phyloP scores from a whole-genome alignment of 2,113 vertebrate species.

The Barbus barbus region DNA sequence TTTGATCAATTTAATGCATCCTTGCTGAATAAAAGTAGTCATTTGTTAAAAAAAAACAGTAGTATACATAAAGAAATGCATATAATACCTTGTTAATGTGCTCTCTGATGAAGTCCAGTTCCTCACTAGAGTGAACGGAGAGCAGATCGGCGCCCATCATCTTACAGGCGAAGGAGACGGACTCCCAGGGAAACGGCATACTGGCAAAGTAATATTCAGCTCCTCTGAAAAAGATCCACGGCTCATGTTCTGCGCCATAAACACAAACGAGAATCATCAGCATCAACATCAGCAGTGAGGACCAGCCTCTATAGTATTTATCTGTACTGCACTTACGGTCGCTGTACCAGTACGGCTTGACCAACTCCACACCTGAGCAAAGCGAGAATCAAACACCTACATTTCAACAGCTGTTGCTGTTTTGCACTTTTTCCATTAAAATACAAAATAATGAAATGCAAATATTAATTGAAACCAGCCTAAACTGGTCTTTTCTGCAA shows the following conservation, averaged over 20 bases:
- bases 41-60: not conserved
- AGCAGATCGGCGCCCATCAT: slow-evolving; percentile 82
- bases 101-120: slow-evolving; percentile 85
- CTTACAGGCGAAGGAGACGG: slow-evolving; percentile 81
- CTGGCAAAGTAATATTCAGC: slow-evolving; percentile 80
- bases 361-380: slow-evolving; percentile 82
- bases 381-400: not conserved
- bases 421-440: not conserved
- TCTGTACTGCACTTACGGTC: slow-evolving; percentile 78
- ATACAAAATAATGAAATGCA: not conserved
- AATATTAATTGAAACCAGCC: not conserved
- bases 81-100: slow-evolving; percentile 80
- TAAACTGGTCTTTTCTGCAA: not conserved
- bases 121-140: slow-evolving; percentile 83
- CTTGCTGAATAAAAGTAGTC: not conserved
- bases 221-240: slow-evolving; percentile 81
- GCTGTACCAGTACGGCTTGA: slow-evolving; percentile 85
- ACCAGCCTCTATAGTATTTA: not conserved
- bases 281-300: not conserved
- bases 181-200: slow-evolving; percentile 74
- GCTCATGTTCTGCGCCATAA: slow-evolving; percentile 76
- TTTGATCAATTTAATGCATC: too few relatives aligned
- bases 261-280: not conserved
- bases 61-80: too few relatives aligned
- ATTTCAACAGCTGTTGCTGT: not conserved